Evolutionary conservation across 2,113 vertebrate genomes (phyloP).

Genomic region (Etheostoma spectabile): DNA sequence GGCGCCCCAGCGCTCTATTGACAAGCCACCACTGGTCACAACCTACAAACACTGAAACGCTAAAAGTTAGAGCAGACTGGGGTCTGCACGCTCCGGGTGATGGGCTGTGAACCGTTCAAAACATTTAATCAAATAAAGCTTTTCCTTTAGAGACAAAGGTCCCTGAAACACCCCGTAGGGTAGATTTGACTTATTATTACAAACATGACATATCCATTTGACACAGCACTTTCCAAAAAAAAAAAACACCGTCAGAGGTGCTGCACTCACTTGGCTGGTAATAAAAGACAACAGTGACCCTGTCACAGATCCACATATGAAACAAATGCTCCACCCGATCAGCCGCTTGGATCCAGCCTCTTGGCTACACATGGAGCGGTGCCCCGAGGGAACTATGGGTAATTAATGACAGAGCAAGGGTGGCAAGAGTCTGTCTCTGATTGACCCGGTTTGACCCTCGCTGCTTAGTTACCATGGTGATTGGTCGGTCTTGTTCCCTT

Average conservation of each 20-base stretch:
- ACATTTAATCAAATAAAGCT: conserved; percentile 39
- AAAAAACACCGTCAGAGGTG: conserved; percentile 25
- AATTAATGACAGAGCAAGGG: conserved; percentile 78
- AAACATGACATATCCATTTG: conserved; percentile 50
- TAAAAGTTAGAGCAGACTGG: conserved; percentile 11
- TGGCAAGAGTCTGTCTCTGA: conserved; percentile 73
- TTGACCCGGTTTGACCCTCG: conserved; percentile 77
- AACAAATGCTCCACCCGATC: conserved; percentile 55
- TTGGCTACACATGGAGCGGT: conserved; percentile 42
- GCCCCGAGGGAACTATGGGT: conserved; percentile 71
- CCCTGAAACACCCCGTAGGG: conserved; percentile 1
- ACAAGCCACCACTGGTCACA: conserved; percentile 28
- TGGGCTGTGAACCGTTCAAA: conserved; percentile 13
- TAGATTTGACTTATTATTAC: conserved; percentile 32
- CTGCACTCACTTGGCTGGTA: conserved; percentile 24
- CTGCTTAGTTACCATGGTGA: conserved; percentile 64
- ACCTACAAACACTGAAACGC: conserved; percentile 44
- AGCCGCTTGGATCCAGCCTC: conserved; percentile 25
- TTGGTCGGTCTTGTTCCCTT: conserved; percentile 60
- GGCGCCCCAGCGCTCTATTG: too few species aligned
- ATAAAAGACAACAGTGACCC: conserved; percentile 39
- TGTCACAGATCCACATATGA: conserved; percentile 38
- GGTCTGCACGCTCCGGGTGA: conserved; percentile 15
- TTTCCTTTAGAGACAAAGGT: conserved; percentile 39
- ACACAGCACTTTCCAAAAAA: conserved; percentile 33